Percentiles rank a stretch among this genome's conserved stretches.
phyloP scores from a whole-genome alignment of 2,888 invertebrate genomes.

The Dryadula phaetusa region DNA sequence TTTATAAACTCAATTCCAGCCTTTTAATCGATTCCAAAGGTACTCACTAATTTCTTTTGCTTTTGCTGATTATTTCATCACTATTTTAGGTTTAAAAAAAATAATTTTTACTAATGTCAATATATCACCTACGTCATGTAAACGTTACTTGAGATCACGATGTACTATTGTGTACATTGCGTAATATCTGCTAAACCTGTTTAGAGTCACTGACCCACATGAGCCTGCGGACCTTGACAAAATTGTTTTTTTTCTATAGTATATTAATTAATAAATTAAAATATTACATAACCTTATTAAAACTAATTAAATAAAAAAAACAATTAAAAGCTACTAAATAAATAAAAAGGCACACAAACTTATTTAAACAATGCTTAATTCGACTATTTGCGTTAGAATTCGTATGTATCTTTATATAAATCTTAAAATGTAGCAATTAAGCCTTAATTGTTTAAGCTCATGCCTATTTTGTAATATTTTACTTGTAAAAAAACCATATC shows the following conservation, averaged over 20 bases:
- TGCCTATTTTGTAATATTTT: background rate
- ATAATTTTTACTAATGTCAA: background rate
- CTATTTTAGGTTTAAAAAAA: background rate
- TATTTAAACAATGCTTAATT: background rate
- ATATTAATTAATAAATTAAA: slow-evolving; percentile 6
- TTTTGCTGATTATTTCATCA: too few relatives aligned
- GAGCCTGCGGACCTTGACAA: slow-evolving; percentile 37
- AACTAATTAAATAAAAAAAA: background rate
- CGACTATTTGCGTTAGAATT: background rate
- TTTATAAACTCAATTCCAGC: background rate
- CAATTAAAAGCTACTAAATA: background rate
- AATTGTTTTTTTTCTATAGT: slow-evolving; percentile 19
- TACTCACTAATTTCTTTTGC: background rate
- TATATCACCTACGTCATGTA: background rate
- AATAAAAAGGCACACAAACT: background rate
- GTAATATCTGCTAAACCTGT: slow-evolving; percentile 35
- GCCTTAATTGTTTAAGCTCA: background rate
- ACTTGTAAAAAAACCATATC: slow-evolving; percentile 7
- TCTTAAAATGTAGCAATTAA: background rate
- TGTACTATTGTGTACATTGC: slow-evolving; percentile 30
- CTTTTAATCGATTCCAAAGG: background rate
- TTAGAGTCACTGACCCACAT: slow-evolving; percentile 44
- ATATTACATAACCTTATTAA: background rate
- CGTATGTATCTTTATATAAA: background rate
- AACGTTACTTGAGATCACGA: slow-evolving; percentile 13